Evolutionary conservation across 2,797 vertebrate species (phyloP).

Genomic region (Tangara arthus): DNA sequence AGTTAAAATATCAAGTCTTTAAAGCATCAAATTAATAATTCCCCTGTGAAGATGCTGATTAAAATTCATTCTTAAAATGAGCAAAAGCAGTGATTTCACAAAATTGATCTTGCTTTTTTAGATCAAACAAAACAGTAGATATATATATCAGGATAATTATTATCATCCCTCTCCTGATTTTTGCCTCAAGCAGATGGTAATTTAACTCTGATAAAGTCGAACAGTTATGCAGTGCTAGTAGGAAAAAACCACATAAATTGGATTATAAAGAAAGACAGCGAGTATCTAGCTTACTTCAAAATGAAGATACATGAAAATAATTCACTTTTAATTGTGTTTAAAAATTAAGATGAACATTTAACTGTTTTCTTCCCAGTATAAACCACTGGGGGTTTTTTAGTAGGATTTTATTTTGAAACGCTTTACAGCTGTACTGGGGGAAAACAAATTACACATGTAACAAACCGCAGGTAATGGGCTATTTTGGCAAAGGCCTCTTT

Average conservation of each 20-base stretch:
- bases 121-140: slow-evolving; percentile 7
- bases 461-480: neutral
- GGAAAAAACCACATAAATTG: neutral
- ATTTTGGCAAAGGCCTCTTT: slow-evolving; percentile 20
- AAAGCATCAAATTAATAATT: neutral
- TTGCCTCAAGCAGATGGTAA: slow-evolving; percentile 19
- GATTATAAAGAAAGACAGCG: neutral
- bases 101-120: slow-evolving; percentile 2
- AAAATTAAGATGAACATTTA: neutral
- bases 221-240: neutral
- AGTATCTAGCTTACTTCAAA: neutral
- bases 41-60: neutral
- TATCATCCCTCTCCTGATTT: slow-evolving; percentile 23
- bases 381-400: neutral
- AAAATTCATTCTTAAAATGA: slow-evolving; percentile 37
- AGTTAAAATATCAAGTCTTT: neutral
- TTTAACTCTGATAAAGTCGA: slow-evolving; percentile 30
- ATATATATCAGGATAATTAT: neutral
- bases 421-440: neutral
- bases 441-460: neutral
- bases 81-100: slow-evolving; percentile 32
- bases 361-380: neutral
- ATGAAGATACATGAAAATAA: neutral
- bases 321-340: neutral
- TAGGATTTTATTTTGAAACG: neutral